Base-by-base conservation (phyloP, 2,113 vertebrate species). In the Amazona vittata region DNA sequence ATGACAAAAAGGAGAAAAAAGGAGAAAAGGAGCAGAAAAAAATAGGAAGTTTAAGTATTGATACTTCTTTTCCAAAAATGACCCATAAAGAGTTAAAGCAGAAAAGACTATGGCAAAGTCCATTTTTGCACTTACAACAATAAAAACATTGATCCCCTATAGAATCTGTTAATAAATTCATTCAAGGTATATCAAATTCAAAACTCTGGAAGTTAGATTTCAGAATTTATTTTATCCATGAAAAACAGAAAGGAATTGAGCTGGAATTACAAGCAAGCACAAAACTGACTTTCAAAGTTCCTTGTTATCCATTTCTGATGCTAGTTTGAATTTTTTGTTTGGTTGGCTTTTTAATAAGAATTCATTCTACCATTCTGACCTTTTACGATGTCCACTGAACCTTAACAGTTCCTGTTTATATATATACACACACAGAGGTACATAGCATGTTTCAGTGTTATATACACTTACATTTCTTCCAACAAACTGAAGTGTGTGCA, bases 21-120 rank as follows among this genome's bases (percentile, higher is more conserved):
- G 4, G 39, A 52, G 10, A 44, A 73, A 12, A 10, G 13, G 8
- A 35, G 15, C 3, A 1, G 20, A 1, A 6, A 26, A 14, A 21
- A 50, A 10, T 5, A 0, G 12, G 50, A 39, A 26, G 37, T n/a
- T n/a, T 65, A 81, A 50, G 3, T 6, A 50, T 33, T 35, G 46
- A 10, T 33, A 50, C 59, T 83, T 83, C 3, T 91, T 80, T 76
- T 83, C 43, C 76, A 28, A n/a, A 75, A 75, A 57, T 63, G 5
- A 53, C 24, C 20, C 41, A 62, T 52, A 16, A 81, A 84, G 10
- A 78, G 24, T 29, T 65, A 64, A 69, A 60, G 10, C 19, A 60
- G 44, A 43, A 90, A 69, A 35, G 2, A 11, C 11, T 41, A 57
- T 12, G 21, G 12, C 6, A 59, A 78, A 68, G 13, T 50, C 35